Conservation (phyloP, 2,888 invertebrate species). For the Operophtera brumata region DNA sequence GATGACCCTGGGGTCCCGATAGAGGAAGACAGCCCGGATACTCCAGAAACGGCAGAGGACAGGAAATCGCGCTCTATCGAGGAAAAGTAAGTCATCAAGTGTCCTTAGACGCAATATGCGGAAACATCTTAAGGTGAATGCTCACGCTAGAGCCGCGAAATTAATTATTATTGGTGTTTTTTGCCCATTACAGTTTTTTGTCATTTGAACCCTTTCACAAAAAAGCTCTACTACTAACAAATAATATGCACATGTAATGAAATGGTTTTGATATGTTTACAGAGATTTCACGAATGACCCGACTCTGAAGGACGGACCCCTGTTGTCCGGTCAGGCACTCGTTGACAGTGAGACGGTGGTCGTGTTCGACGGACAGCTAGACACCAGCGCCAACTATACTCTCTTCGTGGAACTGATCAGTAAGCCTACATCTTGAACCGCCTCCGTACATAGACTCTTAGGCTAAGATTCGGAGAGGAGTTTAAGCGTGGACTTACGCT, state of each 20-base stretch:
- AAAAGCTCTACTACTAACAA: too few species aligned
- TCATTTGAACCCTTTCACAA: too few species aligned
- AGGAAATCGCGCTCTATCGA: constrained; percentile 7
- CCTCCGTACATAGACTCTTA: too few species aligned
- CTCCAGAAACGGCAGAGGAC: neutral
- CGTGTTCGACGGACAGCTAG: constrained; percentile 85
- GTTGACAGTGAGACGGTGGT: constrained; percentile 34
- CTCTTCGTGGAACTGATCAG: constrained; percentile 92
- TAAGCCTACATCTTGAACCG: constrained; percentile 55
- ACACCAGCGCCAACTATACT: constrained; percentile 90
- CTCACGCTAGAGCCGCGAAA: too few species aligned
- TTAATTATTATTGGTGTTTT: too few species aligned
- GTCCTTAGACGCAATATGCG: too few species aligned
- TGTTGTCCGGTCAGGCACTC: neutral
- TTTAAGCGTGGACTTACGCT: too few species aligned
- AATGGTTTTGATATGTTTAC: constrained; percentile 10
- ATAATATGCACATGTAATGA: too few species aligned
- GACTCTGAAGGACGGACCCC: constrained; percentile 43
- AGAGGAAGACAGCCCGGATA: constrained; percentile 5
- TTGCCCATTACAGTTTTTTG: too few species aligned
- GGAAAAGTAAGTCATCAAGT: constrained; percentile 4
- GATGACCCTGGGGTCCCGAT: constrained; percentile 9
- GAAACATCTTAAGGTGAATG: too few species aligned
- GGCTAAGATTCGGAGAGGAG: too few species aligned
- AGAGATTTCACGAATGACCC: constrained; percentile 51